Base-by-base conservation (phyloP, 1,140 invertebrate genomes). In the Lordiphosa collinella region DNA sequence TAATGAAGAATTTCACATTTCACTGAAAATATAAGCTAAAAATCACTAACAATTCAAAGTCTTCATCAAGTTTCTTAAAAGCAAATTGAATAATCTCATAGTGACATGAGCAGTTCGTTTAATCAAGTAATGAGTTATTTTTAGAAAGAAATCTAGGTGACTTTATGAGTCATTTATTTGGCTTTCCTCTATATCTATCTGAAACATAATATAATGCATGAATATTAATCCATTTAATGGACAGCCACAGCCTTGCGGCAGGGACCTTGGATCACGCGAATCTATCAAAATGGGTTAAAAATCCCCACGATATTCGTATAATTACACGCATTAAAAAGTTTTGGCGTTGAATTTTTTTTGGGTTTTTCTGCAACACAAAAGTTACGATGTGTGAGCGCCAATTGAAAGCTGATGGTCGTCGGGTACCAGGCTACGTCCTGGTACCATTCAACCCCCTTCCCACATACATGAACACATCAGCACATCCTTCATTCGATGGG, bases 341-440 rank as follows among this genome's bases (percentile, higher is more conserved):
- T 25, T 32, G 65, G 63, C 65, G 48, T 18, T 34, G 40, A 25
- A 40, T 34, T 37, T 43, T 57, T 48, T 53, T 2, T 13, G 9
- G n/a, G 12, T 25, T 38, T 25, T 22, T 32, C 11, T 32, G 11
- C 40, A 46, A 36, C 60, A 52, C 50, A 40, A 40, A 64, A 84
- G 71, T 80, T 60, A 84, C 76, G 71, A 84, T 82, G 76, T 80
- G 76, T 76, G 76, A 80, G 76, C 76, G 49, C 71, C 76, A 76
- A 80, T 82, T 82, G 76, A 82, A 75, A 61, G 61, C 34, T 34
- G 47, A 43, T 10, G 37, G 34, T 34, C 32, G n/a, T n/a, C n/a
- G n/a, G 58, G 61, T 74, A 50, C 62, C 63, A 60, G 38, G 18
- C 49, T 12, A 32, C 12, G 34, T 41, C 36, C 53, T 62, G 76